Evolutionary conservation across 2,888 invertebrate genomes (phyloP).

Genomic region (Ellobium chinense): DNA sequence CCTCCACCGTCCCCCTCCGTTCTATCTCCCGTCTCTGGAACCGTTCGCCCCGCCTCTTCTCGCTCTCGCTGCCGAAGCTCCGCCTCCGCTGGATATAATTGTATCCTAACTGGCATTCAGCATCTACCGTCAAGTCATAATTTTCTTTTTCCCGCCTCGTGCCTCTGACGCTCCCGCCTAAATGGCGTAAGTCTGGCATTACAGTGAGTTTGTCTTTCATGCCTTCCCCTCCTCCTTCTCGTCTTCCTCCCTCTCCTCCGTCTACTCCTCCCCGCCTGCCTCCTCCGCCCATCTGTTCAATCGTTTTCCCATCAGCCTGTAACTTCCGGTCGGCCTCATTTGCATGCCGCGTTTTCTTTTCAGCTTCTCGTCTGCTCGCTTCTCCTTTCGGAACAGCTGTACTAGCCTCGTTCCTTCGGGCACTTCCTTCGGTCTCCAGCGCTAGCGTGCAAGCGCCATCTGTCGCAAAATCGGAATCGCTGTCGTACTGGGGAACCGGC

Average conservation of each 20-base stretch:
- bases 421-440: not conserved
- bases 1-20: not conserved
- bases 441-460: not conserved
- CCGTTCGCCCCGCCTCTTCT: slow-evolving; percentile 33
- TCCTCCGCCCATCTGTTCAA: no score
- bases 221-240: not conserved
- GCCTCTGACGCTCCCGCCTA: not conserved
- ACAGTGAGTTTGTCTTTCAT: not conserved
- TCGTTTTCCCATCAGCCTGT: not conserved
- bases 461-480: not conserved
- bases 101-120: not conserved
- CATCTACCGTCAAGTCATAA: slow-evolving; percentile 11
- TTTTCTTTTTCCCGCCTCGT: not conserved
- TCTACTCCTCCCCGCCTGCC: no score
- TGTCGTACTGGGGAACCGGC: slow-evolving; percentile 14
- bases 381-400: not conserved
- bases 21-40: slow-evolving; percentile 36
- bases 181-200: not conserved
- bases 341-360: not conserved
- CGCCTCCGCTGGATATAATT: slow-evolving; percentile 9
- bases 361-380: not conserved
- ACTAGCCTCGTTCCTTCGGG: not conserved
- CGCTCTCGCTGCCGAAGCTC: slow-evolving; percentile 40
- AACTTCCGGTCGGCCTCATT: not conserved
- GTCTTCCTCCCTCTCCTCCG: not conserved